A percentile compares a stretch with the other conserved stretches of the same genome.
Conservation (phyloP, 2,113 vertebrate genomes). For the Spea bombifrons region DNA sequence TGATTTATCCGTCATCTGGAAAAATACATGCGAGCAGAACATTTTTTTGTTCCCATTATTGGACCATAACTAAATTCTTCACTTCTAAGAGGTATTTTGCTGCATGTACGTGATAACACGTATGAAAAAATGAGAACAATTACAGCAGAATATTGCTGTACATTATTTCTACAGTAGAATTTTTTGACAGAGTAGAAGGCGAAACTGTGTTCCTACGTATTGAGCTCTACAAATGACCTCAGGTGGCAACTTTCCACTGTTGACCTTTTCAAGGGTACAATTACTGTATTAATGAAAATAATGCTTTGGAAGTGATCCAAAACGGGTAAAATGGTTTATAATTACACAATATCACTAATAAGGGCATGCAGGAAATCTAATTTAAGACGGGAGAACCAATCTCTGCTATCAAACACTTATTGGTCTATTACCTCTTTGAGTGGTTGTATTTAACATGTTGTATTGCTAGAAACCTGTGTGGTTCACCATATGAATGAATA, state of each 20-base stretch:
- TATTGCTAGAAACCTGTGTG: too few relatives aligned
- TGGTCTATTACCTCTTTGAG: neutral
- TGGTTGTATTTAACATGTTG: too few relatives aligned
- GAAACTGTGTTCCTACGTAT: neutral
- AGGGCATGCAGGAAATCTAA: neutral
- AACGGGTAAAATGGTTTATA: neutral
- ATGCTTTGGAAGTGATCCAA: neutral
- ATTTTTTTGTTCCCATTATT: too few relatives aligned
- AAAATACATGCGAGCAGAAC: too few relatives aligned
- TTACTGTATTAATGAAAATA: conserved; percentile 8
- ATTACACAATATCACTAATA: neutral
- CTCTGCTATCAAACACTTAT: neutral
- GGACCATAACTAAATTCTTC: too few relatives aligned
- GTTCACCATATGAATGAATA: too few relatives aligned
- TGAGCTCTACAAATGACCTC: neutral
- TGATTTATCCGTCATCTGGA: too few relatives aligned
- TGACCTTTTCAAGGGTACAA: neutral
- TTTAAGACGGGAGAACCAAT: neutral
- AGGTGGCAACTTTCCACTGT: neutral
- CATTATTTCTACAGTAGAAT: too few relatives aligned
- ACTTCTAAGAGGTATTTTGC: too few relatives aligned
- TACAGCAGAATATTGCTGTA: too few relatives aligned
- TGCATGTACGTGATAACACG: too few relatives aligned
- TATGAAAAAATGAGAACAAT: too few relatives aligned
- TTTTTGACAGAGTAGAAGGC: neutral